These are phyloP conservation scores for Corythoichthys intestinalis DNA, from an alignment of 2,113 vertebrate species.

Conservation along the genomic window DNA sequence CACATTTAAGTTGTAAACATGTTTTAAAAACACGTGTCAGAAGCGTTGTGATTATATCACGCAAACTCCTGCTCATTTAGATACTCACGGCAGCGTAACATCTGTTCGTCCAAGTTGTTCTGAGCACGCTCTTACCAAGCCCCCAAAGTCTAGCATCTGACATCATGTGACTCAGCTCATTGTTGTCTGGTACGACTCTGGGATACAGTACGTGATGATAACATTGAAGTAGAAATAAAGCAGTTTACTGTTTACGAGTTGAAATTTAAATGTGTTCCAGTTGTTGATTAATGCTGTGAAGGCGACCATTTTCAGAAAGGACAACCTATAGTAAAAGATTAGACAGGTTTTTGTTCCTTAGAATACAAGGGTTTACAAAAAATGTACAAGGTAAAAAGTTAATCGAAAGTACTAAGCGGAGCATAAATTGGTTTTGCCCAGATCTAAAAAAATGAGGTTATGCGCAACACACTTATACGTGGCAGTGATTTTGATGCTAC, in stretches of 20 bases:
- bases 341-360: no score
- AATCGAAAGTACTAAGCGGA: no score
- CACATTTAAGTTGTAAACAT: constrained; percentile 6
- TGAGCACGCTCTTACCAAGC: constrained; percentile 20
- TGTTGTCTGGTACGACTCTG: constrained; percentile 43
- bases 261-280: neutral
- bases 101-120: constrained; percentile 26
- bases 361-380: no score
- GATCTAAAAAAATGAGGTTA: no score
- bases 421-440: no score
- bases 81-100: neutral
- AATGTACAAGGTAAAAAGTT: no score
- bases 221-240: neutral
- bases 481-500: no score
- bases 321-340: no score
- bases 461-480: no score
- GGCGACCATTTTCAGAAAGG: no score
- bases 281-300: neutral
- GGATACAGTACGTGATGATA: constrained; percentile 34
- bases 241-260: neutral
- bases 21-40: constrained; percentile 19
- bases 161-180: constrained; percentile 47
- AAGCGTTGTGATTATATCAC: constrained; percentile 10
- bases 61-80: constrained; percentile 1
- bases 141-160: constrained; percentile 31